A percentile compares a stretch with the other conserved stretches of the same genome.
phyloP scores from a whole-genome alignment of 30 jellyfish, hydroid and myxozoan genomes.

The Catostylus mosaicus region DNA sequence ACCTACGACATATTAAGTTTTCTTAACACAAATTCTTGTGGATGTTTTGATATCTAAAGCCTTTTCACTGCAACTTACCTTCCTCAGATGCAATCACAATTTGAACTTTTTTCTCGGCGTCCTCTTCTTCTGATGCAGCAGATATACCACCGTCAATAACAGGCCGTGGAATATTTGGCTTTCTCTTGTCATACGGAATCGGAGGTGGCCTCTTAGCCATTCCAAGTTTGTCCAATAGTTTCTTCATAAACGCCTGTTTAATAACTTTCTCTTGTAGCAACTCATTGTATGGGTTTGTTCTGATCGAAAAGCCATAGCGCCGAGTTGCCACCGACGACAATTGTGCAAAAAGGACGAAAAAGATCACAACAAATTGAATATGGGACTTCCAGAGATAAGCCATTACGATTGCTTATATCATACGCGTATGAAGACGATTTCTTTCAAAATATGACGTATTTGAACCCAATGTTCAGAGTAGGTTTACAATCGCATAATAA shows the following conservation, averaged over 20 bases:
- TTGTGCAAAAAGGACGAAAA: neutral
- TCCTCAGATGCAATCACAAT: slow-evolving; percentile 54
- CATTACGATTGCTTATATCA: neutral
- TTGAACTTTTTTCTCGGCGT: slow-evolving; percentile 4
- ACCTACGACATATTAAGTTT: too few relatives aligned
- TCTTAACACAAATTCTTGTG: too few relatives aligned
- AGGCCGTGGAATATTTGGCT: slow-evolving; percentile 59
- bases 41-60: too few relatives aligned
- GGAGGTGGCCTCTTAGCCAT: slow-evolving; percentile 68
- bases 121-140: neutral
- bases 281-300: slow-evolving; percentile 11
- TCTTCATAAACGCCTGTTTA: slow-evolving; percentile 41
- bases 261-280: slow-evolving; percentile 17
- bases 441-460: neutral
- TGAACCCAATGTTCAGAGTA: too few relatives aligned
- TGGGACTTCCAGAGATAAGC: neutral
- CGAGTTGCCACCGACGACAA: neutral
- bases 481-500: neutral
- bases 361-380: neutral
- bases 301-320: neutral
- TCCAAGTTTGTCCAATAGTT: slow-evolving; percentile 41
- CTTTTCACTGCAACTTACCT: slow-evolving; percentile 15
- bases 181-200: slow-evolving; percentile 42
- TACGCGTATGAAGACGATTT: neutral
- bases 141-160: slow-evolving; percentile 56